These are phyloP conservation scores for Prinia subflava DNA, from an alignment of 2,113 vertebrate genomes.

Conservation along the genomic window DNA sequence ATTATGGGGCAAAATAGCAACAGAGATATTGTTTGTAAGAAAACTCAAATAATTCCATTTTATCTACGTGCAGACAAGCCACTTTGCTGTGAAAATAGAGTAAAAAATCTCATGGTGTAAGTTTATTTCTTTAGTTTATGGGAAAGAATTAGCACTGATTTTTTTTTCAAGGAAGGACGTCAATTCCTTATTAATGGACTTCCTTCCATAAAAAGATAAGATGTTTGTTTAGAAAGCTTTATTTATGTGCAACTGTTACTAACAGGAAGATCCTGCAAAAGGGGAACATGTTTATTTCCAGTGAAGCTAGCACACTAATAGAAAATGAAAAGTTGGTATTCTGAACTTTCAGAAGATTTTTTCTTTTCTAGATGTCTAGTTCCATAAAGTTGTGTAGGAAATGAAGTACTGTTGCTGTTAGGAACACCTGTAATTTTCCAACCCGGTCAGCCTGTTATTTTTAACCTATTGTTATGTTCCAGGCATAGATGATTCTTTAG, in stretches of 20 bases:
- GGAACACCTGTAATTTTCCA: neutral
- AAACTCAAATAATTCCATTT: neutral
- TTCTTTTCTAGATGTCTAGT: neutral
- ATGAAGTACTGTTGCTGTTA: neutral
- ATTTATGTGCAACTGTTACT: slow-evolving; percentile 70
- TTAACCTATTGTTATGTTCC: neutral
- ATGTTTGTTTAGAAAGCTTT: slow-evolving; percentile 72
- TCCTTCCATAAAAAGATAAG: slow-evolving; percentile 80
- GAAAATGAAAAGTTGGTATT: slow-evolving; percentile 2
- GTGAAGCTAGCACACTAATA: slow-evolving; percentile 1
- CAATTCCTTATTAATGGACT: slow-evolving; percentile 74
- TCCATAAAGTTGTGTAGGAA: neutral
- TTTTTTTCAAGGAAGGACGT: slow-evolving; percentile 67
- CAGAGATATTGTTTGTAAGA: neutral
- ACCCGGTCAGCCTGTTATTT: neutral
- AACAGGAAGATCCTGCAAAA: slow-evolving; percentile 62
- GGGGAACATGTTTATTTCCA: slow-evolving; percentile 51
- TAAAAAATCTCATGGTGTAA: slow-evolving; percentile 51
- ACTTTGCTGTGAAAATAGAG: slow-evolving; percentile 55
- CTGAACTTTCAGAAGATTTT: neutral
- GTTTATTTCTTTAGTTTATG: slow-evolving; percentile 67
- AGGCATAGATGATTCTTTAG: neutral
- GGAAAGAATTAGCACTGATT: slow-evolving; percentile 63
- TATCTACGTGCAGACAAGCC: slow-evolving; percentile 15
- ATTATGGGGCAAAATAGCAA: slow-evolving; percentile 37